Evolutionary conservation across 2,888 invertebrate species (phyloP).

Genomic region (Boloria euphrosyne): DNA sequence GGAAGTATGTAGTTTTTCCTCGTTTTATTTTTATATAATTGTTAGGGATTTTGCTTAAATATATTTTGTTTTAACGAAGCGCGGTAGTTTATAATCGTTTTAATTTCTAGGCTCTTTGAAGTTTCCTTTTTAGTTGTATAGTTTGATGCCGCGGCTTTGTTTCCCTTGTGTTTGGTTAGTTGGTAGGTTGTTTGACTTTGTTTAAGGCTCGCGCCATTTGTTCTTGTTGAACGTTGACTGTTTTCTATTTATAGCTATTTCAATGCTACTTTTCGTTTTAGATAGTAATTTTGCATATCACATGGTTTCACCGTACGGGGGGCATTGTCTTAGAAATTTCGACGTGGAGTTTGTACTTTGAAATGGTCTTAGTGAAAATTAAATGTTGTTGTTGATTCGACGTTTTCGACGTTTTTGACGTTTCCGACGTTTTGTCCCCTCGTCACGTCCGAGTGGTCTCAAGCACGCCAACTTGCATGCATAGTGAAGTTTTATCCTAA

Average conservation of each 20-base stretch:
- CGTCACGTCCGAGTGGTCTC: slow-evolving; percentile 59
- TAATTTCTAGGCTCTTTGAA: slow-evolving; percentile 53
- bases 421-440: slow-evolving; percentile 55
- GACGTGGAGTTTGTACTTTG: slow-evolving; percentile 66
- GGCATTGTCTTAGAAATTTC: slow-evolving; percentile 54
- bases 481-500: slow-evolving; percentile 57
- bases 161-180: slow-evolving; percentile 39
- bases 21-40: slow-evolving; percentile 45
- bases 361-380: slow-evolving; percentile 58
- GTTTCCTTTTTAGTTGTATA: slow-evolving; percentile 58
- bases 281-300: slow-evolving; percentile 75
- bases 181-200: slow-evolving; percentile 57
- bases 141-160: slow-evolving; percentile 60
- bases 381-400: slow-evolving; percentile 54
- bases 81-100: slow-evolving; percentile 58
- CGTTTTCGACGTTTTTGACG: not conserved
- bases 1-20: slow-evolving; percentile 55
- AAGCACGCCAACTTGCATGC: slow-evolving; percentile 72
- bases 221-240: slow-evolving; percentile 63
- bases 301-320: slow-evolving; percentile 59
- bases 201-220: slow-evolving; percentile 56
- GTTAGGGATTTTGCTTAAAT: slow-evolving; percentile 31
- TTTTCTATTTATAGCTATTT: slow-evolving; percentile 55
- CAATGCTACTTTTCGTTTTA: slow-evolving; percentile 53
- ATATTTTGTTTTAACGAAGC: slow-evolving; percentile 48